A percentile compares a stretch with the other conserved stretches of the same genome.
Conservation (phyloP, 2,113 vertebrate genomes). For the Empidonax traillii region DNA sequence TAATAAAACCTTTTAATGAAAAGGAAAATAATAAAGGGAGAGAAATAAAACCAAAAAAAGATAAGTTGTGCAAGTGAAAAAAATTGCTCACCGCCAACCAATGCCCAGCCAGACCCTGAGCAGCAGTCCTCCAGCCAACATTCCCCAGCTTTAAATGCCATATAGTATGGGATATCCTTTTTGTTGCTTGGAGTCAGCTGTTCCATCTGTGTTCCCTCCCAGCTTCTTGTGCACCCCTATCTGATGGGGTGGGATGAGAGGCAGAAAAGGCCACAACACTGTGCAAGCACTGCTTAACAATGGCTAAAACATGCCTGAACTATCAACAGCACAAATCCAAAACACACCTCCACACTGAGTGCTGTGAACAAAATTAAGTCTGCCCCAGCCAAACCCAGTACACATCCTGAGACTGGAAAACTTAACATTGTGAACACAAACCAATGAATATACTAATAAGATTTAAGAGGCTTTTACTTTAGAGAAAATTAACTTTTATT, state of each 20-base stretch:
- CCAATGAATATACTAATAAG: background rate
- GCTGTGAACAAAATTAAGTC: background rate
- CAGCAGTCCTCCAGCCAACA: background rate
- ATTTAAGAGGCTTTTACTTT: background rate
- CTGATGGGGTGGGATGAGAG: background rate
- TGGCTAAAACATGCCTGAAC: background rate
- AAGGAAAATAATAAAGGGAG: background rate
- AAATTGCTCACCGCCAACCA: background rate
- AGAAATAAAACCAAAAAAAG: background rate
- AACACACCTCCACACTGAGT: background rate
- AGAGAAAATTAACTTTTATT: background rate
- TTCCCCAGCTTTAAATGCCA: background rate
- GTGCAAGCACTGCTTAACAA: background rate
- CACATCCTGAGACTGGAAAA: background rate
- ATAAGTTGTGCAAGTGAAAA: background rate
- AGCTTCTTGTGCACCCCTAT: background rate
- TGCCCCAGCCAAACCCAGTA: background rate
- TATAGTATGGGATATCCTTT: background rate
- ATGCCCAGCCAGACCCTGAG: rapidly evolving
- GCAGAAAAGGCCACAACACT: background rate
- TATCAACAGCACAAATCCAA: background rate
- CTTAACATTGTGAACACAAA: background rate
- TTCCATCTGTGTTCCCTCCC: background rate
- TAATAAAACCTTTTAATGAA: background rate
- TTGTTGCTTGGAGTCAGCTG: background rate